These are phyloP conservation scores for Teinopalpus imperialis DNA, from an alignment of 2,888 invertebrate species.

Conservation along the genomic window DNA sequence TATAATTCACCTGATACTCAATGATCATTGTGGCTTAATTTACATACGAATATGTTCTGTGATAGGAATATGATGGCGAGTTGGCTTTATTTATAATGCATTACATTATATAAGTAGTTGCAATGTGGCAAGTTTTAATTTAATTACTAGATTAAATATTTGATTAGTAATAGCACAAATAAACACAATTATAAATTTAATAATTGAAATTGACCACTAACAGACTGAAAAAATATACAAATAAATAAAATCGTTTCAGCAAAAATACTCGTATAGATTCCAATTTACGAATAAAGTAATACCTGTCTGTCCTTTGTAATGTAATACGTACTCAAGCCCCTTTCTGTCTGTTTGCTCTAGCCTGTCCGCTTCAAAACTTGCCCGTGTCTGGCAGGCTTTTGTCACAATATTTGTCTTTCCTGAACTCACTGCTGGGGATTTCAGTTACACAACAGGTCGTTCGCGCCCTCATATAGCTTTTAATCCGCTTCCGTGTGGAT, in stretches of 20 bases:
- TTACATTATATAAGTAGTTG: too few relatives aligned
- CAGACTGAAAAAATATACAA: too few relatives aligned
- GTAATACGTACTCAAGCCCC: constrained; percentile 24
- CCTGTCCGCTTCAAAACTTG: constrained; percentile 49
- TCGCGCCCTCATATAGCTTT: constrained; percentile 38
- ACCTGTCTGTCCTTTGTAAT: constrained; percentile 24
- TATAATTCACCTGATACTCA: too few relatives aligned
- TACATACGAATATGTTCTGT: too few relatives aligned
- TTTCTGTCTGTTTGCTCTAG: constrained; percentile 41
- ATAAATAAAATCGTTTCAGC: not conserved
- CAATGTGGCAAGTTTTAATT: too few relatives aligned
- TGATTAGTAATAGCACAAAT: too few relatives aligned
- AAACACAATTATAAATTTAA: too few relatives aligned
- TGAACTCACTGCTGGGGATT: constrained; percentile 41
- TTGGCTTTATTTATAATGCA: too few relatives aligned
- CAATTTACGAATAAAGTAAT: constrained; percentile 21
- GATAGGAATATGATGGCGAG: too few relatives aligned
- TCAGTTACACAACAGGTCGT: constrained; percentile 40
- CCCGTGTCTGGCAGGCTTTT: constrained; percentile 55
- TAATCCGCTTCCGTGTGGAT: constrained; percentile 43
- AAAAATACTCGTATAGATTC: constrained; percentile 8
- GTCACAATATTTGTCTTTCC: constrained; percentile 66
- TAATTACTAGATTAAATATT: too few relatives aligned
- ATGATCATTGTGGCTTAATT: too few relatives aligned
- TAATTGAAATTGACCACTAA: too few relatives aligned